Conservation (phyloP, 2,113 vertebrate genomes). For the Oreocharis arfaki region DNA sequence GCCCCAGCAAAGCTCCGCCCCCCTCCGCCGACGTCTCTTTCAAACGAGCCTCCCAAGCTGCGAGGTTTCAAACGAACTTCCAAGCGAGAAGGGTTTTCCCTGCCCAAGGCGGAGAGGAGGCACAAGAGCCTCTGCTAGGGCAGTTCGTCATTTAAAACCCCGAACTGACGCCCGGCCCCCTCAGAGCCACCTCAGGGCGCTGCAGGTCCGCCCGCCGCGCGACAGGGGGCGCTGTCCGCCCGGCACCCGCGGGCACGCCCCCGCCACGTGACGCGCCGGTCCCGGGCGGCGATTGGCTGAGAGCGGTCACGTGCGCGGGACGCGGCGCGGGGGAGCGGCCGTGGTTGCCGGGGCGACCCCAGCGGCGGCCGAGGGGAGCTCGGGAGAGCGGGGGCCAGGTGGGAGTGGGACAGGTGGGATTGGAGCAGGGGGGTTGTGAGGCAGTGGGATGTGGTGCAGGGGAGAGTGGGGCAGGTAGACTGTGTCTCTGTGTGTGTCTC, state of each 20-base stretch:
- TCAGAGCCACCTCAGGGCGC: fast-evolving
- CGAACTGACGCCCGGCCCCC: fast-evolving
- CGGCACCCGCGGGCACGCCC: fast-evolving
- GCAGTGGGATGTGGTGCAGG: not conserved
- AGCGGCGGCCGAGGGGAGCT: not conserved
- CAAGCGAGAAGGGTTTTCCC: not conserved
- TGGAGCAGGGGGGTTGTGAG: not conserved
- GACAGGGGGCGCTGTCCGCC: not conserved
- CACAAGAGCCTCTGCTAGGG: fast-evolving
- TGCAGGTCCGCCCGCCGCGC: fast-evolving
- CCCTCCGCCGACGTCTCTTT: not conserved
- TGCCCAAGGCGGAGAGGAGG: fast-evolving
- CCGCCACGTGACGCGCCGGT: fast-evolving
- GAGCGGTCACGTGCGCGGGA: not conserved
- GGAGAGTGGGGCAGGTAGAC: not conserved
- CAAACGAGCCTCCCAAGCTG: not conserved
- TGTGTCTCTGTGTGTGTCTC: fast-evolving
- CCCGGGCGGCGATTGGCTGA: not conserved
- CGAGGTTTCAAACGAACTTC: not conserved
- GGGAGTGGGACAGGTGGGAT: too few relatives aligned
- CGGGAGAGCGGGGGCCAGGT: not conserved
- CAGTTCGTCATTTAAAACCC: fast-evolving
- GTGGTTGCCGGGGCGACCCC: not conserved
- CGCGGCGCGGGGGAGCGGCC: fast-evolving
- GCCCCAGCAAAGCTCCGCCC: not conserved